Evolutionary conservation across 2,888 invertebrate genomes (phyloP).

Genomic region (Nebria brevicollis): DNA sequence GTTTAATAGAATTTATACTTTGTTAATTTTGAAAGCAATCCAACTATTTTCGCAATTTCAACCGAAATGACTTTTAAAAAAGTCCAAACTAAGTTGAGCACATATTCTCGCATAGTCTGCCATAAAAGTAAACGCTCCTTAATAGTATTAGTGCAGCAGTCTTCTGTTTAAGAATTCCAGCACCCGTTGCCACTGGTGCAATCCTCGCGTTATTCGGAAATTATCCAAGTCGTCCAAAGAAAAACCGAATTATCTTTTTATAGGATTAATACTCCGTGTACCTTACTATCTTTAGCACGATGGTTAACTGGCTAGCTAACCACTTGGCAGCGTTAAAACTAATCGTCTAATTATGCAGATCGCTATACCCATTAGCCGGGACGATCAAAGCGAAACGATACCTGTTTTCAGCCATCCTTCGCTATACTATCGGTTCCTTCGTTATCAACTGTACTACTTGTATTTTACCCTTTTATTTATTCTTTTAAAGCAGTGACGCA

Average conservation of each 20-base stretch:
- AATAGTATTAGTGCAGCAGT: constrained; percentile 20
- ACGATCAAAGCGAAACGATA: constrained; percentile 29
- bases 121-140: constrained; percentile 12
- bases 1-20: background rate
- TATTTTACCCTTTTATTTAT: background rate
- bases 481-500: background rate
- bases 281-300: constrained; percentile 24
- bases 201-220: constrained; percentile 14
- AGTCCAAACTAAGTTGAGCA: background rate
- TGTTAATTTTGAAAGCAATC: background rate
- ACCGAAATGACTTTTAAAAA: background rate
- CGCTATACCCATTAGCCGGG: constrained; percentile 29
- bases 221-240: constrained; percentile 18
- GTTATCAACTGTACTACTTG: background rate
- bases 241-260: constrained; percentile 38
- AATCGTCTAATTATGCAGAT: constrained; percentile 46
- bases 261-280: constrained; percentile 29
- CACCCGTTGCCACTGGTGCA: constrained; percentile 2
- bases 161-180: constrained; percentile 12
- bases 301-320: constrained; percentile 41
- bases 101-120: background rate
- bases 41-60: background rate
- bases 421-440: constrained; percentile 10
- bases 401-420: background rate
- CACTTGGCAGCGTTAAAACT: constrained; percentile 39